These are phyloP conservation scores for Chelonus formosanus DNA, from an alignment of 2,888 invertebrate genomes.

Conservation along the genomic window DNA sequence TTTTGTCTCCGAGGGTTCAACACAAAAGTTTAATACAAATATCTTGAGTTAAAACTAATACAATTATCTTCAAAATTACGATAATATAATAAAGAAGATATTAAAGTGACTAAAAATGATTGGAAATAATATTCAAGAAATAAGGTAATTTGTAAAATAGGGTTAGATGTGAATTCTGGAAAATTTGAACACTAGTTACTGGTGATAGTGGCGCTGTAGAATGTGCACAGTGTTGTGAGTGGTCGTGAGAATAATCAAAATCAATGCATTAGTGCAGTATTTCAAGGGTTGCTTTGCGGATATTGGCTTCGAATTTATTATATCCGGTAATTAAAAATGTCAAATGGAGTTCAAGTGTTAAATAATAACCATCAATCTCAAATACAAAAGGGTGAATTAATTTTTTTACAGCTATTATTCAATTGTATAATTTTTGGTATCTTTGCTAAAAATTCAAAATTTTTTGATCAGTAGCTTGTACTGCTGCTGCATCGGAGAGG, in stretches of 20 bases:
- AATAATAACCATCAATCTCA: constrained; percentile 45
- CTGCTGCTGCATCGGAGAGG: constrained; percentile 41
- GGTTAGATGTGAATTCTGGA: constrained; percentile 12
- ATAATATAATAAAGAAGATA: not conserved
- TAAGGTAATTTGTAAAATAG: not conserved
- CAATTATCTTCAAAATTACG: too few relatives aligned
- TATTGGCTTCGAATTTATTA: constrained; percentile 32
- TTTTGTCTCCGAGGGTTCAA: too few relatives aligned
- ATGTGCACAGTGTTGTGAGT: constrained; percentile 4
- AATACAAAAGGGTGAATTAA: constrained; percentile 44
- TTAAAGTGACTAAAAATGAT: constrained; percentile 4
- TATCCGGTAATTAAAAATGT: constrained; percentile 44
- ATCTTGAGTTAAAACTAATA: too few relatives aligned
- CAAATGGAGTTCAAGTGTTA: constrained; percentile 52
- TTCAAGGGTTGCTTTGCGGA: constrained; percentile 38
- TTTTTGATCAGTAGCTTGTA: constrained; percentile 42
- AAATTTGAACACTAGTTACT: not conserved
- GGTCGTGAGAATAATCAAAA: constrained; percentile 51
- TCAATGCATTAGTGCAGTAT: constrained; percentile 53
- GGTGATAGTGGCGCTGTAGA: constrained; percentile 31
- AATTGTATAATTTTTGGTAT: not conserved
- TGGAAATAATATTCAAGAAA: not conserved
- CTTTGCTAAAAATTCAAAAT: constrained; percentile 1
- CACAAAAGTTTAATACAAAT: too few relatives aligned
- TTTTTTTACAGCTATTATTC: too few relatives aligned